These are phyloP conservation scores for Coluber constrictor DNA, from an alignment of 2,797 vertebrate genomes.

Conservation along the genomic window DNA sequence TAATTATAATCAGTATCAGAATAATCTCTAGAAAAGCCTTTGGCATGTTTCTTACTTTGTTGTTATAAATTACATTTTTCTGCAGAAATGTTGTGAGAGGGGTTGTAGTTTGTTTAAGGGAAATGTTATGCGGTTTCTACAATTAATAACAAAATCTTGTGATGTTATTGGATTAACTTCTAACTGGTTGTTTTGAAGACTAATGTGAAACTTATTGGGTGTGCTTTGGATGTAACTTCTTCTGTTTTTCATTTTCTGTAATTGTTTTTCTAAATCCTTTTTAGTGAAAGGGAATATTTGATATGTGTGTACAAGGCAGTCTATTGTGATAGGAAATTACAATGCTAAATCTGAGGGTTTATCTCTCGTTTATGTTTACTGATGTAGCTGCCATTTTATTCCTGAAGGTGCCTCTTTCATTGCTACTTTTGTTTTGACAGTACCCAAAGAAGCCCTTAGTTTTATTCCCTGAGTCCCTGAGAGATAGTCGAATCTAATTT, in stretches of 20 bases:
- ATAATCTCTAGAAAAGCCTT: slow-evolving; percentile 36
- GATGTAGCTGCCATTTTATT: background rate
- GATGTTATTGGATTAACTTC: slow-evolving; percentile 55
- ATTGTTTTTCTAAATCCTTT: slow-evolving; percentile 54
- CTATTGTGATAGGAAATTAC: background rate
- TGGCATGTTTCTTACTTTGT: slow-evolving; percentile 48
- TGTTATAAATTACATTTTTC: slow-evolving; percentile 53
- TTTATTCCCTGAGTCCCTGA: background rate
- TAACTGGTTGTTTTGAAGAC: slow-evolving; percentile 45
- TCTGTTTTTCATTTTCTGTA: slow-evolving; percentile 54
- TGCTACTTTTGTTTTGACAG: background rate
- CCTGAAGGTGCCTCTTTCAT: background rate
- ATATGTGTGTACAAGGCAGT: slow-evolving; percentile 25
- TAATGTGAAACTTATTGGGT: slow-evolving; percentile 27
- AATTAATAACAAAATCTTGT: slow-evolving; percentile 23
- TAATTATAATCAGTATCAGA: slow-evolving; percentile 56
- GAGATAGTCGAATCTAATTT: background rate
- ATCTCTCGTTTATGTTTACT: background rate
- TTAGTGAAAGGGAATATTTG: slow-evolving; percentile 24
- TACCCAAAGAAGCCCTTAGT: background rate
- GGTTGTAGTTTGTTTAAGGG: slow-evolving; percentile 18
- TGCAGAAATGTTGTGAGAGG: slow-evolving; percentile 13
- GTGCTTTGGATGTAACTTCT: slow-evolving; percentile 39
- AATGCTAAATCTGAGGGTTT: background rate
- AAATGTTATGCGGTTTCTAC: slow-evolving; percentile 16